These are phyloP conservation scores for Tor tambroides DNA, from an alignment of 2,113 vertebrate genomes.

Conservation along the genomic window DNA sequence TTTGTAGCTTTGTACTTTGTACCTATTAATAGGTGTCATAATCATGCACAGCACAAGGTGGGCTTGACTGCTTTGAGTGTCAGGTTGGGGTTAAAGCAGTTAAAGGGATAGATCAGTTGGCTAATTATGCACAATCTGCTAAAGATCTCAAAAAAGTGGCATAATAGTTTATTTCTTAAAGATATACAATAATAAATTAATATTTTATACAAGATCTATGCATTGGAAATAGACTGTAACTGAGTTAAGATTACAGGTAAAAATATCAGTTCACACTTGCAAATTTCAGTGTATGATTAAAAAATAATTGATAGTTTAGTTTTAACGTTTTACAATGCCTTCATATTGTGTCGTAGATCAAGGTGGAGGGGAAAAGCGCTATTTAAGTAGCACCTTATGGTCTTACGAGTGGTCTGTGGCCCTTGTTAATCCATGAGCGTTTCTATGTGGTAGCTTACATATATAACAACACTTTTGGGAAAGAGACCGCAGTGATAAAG, in stretches of 20 bases:
- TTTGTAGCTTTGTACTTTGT: not conserved
- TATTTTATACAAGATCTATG: not conserved
- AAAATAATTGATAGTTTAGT: constrained; percentile 1
- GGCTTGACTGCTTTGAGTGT: not conserved
- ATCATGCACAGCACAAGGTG: not conserved
- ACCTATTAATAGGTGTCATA: not conserved
- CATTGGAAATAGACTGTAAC: not conserved
- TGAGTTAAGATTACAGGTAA: not conserved
- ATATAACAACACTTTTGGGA: not conserved
- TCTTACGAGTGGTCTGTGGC: constrained; percentile 10
- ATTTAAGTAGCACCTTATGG: not conserved
- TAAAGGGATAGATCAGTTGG: not conserved
- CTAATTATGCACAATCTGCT: not conserved
- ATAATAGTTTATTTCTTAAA: too few relatives aligned
- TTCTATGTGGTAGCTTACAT: not conserved
- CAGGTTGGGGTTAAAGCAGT: not conserved
- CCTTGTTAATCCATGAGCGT: not conserved
- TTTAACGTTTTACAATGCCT: not conserved
- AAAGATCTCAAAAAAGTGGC: too few relatives aligned
- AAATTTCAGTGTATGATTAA: not conserved
- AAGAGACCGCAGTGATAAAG: not conserved
- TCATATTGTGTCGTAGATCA: not conserved
- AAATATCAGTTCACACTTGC: not conserved
- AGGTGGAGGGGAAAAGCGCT: not conserved
- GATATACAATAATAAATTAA: too few relatives aligned